Percentiles rank a stretch among this genome's conserved stretches.
Conservation (phyloP, 2,113 vertebrate genomes). For the Leucosticte australis region DNA sequence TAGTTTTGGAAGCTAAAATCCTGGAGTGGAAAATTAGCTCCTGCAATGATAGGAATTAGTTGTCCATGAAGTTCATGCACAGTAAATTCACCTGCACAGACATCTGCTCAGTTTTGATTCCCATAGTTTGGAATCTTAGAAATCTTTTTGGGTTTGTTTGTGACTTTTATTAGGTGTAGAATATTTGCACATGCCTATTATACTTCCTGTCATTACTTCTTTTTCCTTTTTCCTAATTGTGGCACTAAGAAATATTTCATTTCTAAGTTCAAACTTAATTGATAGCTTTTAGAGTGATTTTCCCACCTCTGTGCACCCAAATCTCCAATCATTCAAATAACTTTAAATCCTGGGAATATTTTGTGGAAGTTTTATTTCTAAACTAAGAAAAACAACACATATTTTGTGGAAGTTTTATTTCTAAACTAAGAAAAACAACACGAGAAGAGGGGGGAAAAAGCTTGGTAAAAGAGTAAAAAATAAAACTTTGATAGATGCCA, state of each 20-base stretch:
- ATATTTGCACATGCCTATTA: neutral
- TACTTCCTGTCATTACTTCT: neutral
- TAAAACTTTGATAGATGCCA: neutral
- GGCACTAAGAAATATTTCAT: neutral
- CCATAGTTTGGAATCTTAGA: neutral
- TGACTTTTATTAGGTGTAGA: neutral
- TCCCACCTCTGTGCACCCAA: neutral
- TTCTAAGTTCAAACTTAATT: neutral
- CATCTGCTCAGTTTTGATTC: neutral
- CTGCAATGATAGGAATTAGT: neutral
- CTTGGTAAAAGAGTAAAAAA: neutral
- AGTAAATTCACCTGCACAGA: neutral
- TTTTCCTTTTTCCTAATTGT: neutral
- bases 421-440: neutral
- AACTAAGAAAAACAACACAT: neutral
- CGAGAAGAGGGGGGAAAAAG: accelerated
- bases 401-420: neutral
- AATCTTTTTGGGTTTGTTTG: neutral
- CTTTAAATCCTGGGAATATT: neutral
- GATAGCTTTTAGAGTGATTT: neutral
- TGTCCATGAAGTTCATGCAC: neutral
- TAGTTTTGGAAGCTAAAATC: neutral
- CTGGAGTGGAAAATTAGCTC: neutral
- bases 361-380: neutral
- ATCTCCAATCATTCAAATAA: neutral